Evolutionary conservation across 2,113 vertebrate species (phyloP).

Genomic region (Lucifuga dentata): DNA sequence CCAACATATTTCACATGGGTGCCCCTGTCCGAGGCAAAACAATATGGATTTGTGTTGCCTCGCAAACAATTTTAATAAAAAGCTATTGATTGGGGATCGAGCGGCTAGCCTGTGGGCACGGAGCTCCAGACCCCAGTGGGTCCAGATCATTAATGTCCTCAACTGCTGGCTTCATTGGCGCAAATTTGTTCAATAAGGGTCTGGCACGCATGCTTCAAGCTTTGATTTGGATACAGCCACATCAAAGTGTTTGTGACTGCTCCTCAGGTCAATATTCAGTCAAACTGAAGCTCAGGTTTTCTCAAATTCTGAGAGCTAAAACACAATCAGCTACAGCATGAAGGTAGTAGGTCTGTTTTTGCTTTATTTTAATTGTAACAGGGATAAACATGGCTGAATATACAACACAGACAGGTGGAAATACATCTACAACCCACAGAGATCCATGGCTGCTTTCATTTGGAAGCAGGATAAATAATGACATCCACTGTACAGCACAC

Average conservation of each 20-base stretch:
- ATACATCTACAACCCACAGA: constrained; percentile 9
- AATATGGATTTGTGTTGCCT: constrained; percentile 87
- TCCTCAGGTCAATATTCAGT: constrained; percentile 3
- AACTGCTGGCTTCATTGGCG: constrained; percentile 81
- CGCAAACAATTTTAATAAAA: constrained; percentile 89
- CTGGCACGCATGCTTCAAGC: constrained; percentile 69
- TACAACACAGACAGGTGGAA: constrained; percentile 14
- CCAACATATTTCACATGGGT: constrained; percentile 75
- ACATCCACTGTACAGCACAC: constrained; percentile 5
- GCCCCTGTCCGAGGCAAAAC: constrained; percentile 78
- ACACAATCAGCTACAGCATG: neutral
- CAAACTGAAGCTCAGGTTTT: constrained; percentile 5
- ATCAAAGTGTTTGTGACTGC: constrained; percentile 48
- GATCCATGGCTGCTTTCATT: constrained; percentile 10
- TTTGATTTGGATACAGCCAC: constrained; percentile 65
- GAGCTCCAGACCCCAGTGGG: constrained; percentile 77
- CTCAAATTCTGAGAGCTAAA: neutral
- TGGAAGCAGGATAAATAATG: neutral
- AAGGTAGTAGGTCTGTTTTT: neutral
- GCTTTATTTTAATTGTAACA: neutral
- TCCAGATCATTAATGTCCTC: constrained; percentile 85
- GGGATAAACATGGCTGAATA: constrained; percentile 36
- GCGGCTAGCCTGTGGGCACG: constrained; percentile 75
- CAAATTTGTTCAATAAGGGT: constrained; percentile 82
- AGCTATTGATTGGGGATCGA: constrained; percentile 85